phyloP scores from a whole-genome alignment of 2,113 vertebrate species.

The Vulpes lagopus region DNA sequence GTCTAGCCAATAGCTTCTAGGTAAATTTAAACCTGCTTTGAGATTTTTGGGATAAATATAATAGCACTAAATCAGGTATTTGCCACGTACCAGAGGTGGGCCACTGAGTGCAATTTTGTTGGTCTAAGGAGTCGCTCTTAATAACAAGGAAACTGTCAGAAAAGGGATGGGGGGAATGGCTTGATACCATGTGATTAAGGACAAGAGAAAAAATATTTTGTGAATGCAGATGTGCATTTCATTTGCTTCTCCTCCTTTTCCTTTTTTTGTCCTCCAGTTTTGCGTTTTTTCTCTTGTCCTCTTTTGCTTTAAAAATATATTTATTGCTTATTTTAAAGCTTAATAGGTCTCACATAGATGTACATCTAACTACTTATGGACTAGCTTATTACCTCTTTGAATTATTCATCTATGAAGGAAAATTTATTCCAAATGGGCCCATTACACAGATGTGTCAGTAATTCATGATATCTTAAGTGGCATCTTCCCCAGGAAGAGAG shows the following conservation, averaged over 20 bases:
- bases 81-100: neutral
- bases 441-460: neutral
- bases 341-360: neutral
- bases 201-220: neutral
- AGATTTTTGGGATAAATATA: neutral
- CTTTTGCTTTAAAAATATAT: neutral
- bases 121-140: neutral
- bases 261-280: neutral
- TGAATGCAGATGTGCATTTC: no score
- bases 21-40: slow-evolving; percentile 37
- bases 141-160: neutral
- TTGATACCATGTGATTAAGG: neutral
- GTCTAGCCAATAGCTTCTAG: slow-evolving; percentile 9
- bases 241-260: neutral
- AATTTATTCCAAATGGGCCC: neutral
- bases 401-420: neutral
- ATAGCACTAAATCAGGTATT: neutral
- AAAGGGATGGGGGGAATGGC: neutral
- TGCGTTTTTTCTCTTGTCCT: neutral
- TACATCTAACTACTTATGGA: neutral
- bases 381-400: neutral
- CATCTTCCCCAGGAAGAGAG: neutral
- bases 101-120: neutral
- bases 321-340: slow-evolving; percentile 16
- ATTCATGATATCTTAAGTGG: neutral